Evolutionary conservation across 2,797 vertebrate genomes (phyloP).

Genomic region (Limosa lapponica): DNA sequence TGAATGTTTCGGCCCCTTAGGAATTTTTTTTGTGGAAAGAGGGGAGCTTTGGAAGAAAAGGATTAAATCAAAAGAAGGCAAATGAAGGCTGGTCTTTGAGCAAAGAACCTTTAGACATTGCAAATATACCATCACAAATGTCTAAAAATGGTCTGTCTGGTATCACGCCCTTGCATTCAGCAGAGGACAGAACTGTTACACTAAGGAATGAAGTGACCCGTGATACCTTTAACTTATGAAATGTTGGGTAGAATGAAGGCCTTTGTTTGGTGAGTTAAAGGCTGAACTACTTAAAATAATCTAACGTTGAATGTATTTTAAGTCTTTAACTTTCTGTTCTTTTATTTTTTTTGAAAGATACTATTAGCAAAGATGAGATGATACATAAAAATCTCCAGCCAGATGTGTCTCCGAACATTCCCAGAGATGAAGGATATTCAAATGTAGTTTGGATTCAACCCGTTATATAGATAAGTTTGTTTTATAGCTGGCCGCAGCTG

Average conservation of each 20-base stretch:
- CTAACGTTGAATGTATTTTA: not conserved
- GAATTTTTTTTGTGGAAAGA: not conserved
- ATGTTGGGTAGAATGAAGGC: not conserved
- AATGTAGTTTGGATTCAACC: not conserved
- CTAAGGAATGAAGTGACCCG: not conserved
- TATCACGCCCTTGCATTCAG: not conserved
- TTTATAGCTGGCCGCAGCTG: constrained; percentile 44
- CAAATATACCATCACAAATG: not conserved
- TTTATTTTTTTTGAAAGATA: not conserved
- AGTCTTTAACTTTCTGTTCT: not conserved
- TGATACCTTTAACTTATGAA: not conserved
- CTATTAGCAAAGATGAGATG: not conserved
- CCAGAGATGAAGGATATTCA: not conserved
- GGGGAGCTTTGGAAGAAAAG: not conserved
- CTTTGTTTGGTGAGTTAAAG: not conserved
- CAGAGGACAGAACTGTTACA: not conserved
- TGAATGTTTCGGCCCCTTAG: not conserved
- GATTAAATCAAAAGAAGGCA: not conserved
- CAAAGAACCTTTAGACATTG: not conserved
- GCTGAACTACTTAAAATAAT: not conserved
- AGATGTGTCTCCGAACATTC: constrained; percentile 7
- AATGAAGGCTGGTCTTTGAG: not conserved
- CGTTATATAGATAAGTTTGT: constrained; percentile 5
- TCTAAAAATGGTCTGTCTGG: not conserved
- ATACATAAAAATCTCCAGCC: not conserved